Evolutionary conservation across 2,113 vertebrate species (phyloP).

Genomic region (Theropithecus gelada): DNA sequence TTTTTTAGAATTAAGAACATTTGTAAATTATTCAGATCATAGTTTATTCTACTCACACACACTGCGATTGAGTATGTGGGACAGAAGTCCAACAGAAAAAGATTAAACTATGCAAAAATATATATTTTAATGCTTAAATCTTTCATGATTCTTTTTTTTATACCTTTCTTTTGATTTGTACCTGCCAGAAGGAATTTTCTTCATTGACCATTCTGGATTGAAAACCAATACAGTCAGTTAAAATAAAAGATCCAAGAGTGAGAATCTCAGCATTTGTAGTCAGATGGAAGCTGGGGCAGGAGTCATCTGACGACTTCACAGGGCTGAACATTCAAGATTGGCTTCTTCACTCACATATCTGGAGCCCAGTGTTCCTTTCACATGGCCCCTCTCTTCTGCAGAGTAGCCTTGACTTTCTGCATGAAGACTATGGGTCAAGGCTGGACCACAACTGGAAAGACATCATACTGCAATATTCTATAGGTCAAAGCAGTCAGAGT

Average conservation of each 20-base stretch:
- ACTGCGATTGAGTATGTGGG: not conserved
- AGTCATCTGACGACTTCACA: not conserved
- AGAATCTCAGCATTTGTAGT: not conserved
- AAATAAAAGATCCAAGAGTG: not conserved
- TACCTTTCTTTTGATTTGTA: not conserved
- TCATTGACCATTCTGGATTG: not conserved
- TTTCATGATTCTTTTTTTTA: not conserved
- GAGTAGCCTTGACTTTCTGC: not conserved
- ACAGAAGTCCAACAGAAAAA: not conserved
- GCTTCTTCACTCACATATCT: not conserved
- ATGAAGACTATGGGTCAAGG: not conserved
- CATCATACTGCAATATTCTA: not conserved
- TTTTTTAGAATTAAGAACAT: not conserved
- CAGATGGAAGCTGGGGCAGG: not conserved
- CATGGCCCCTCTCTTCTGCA: not conserved
- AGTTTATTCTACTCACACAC: not conserved
- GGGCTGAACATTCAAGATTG: conserved; percentile 24
- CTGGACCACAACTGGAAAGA: not conserved
- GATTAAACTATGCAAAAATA: not conserved
- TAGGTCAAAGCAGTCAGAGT: not conserved
- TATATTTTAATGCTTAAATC: not conserved
- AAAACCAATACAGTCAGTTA: not conserved
- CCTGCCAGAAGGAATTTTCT: not conserved
- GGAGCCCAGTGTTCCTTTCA: not conserved
- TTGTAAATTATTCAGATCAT: not conserved